Conservation (phyloP, 2,797 vertebrate genomes). For the Lateolabrax maculatus region DNA sequence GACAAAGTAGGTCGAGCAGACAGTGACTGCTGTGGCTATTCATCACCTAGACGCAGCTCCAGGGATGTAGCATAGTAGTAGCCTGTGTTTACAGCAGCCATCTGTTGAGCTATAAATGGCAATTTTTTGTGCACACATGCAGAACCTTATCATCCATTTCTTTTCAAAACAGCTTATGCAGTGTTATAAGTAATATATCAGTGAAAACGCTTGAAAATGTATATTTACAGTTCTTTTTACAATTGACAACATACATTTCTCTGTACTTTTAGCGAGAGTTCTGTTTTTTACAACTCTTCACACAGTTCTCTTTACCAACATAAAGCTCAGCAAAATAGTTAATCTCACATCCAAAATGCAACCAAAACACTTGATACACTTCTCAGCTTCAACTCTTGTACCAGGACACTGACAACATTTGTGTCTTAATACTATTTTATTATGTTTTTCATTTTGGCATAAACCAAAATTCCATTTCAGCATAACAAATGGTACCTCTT, state of each 20-base stretch:
- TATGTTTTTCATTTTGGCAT: too few relatives aligned
- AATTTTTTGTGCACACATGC: constrained; percentile 21
- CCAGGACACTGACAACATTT: background rate
- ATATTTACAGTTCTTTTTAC: background rate
- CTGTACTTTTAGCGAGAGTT: background rate
- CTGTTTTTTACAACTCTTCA: background rate
- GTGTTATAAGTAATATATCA: background rate
- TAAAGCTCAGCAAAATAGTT: background rate
- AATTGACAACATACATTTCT: background rate
- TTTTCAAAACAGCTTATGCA: background rate
- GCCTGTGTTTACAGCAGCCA: constrained; percentile 62
- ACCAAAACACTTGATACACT: background rate
- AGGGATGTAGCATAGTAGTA: constrained; percentile 59
- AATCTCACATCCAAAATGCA: background rate
- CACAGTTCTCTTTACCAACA: background rate
- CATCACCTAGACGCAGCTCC: constrained; percentile 64
- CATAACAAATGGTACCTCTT: background rate
- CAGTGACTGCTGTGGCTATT: constrained; percentile 69
- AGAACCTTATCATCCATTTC: constrained; percentile 14
- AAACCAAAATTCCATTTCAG: background rate
- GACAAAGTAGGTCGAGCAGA: constrained; percentile 74
- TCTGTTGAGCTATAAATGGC: constrained; percentile 67
- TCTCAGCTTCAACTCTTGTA: background rate
- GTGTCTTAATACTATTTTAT: too few relatives aligned
- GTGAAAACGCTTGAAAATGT: background rate